Conservation (phyloP, 2,888 invertebrate species). For the Catonia carolina region DNA sequence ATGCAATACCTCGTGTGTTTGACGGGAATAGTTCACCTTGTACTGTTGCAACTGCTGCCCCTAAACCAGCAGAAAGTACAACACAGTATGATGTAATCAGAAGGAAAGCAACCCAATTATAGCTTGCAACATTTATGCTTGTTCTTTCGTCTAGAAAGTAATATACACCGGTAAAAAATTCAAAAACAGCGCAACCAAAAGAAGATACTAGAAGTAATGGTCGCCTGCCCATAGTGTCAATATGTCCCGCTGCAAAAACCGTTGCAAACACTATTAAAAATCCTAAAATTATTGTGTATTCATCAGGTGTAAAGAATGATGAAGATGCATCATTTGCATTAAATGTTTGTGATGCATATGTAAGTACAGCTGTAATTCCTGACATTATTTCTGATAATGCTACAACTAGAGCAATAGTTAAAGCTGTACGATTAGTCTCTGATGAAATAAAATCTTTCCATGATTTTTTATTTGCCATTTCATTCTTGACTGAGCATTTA, state of each 20-base stretch:
- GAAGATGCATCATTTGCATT: conserved; percentile 11
- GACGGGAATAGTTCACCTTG: conserved; percentile 57
- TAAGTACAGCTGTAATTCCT: conserved; percentile 30
- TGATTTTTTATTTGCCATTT: conserved; percentile 16
- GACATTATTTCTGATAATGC: conserved; percentile 24
- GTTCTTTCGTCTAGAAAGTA: conserved; percentile 27
- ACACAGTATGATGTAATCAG: conserved; percentile 54
- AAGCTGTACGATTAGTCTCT: conserved; percentile 6
- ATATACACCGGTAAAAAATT: conserved; percentile 25
- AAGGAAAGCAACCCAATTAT: conserved; percentile 44
- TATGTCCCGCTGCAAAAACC: conserved; percentile 14
- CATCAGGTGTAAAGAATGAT: conserved; percentile 23
- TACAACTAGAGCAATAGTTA: conserved; percentile 18
- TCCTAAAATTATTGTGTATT: conserved; percentile 25
- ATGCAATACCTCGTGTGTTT: conserved; percentile 54
- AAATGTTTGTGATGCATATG: conserved; percentile 31
- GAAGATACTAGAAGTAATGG: conserved; percentile 28
- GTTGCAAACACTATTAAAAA: conserved; percentile 13
- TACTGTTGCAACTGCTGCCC: conserved; percentile 51
- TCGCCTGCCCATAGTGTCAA: conserved; percentile 27
- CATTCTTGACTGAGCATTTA: conserved; percentile 9
- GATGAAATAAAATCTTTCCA: conserved; percentile 20
- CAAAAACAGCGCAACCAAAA: conserved; percentile 22
- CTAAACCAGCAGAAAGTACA: conserved; percentile 52
- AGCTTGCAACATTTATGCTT: conserved; percentile 38